Conservation (phyloP, 2,797 vertebrate species). For the Danio albolineatus region DNA sequence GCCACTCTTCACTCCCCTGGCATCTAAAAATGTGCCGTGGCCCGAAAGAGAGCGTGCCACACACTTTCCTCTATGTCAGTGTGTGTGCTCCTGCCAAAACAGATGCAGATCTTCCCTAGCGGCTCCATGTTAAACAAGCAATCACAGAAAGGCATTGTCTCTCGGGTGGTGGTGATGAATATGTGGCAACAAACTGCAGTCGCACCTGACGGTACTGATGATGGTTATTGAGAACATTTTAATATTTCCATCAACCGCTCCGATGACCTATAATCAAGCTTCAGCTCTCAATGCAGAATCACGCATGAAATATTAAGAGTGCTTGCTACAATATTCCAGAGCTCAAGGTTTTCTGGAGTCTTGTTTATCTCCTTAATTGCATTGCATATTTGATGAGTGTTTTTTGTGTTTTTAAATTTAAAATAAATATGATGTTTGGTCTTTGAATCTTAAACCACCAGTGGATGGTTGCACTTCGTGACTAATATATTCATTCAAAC, state of each 20-base stretch:
- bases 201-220: background rate
- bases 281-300: slow-evolving; percentile 1
- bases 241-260: background rate
- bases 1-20: slow-evolving; percentile 48
- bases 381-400: no score
- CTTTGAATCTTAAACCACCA: no score
- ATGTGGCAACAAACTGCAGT: slow-evolving; percentile 7
- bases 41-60: slow-evolving; percentile 48
- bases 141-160: background rate
- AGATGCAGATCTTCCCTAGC: slow-evolving; percentile 26
- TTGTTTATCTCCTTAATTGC: no score
- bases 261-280: slow-evolving; percentile 7
- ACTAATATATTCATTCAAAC: no score
- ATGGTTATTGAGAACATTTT: background rate
- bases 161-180: background rate
- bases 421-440: no score
- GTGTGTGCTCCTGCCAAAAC: slow-evolving; percentile 34
- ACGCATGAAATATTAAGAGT: slow-evolving; percentile 27
- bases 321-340: background rate
- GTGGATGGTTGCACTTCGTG: no score
- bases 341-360: no score
- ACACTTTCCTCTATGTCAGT: slow-evolving; percentile 23
- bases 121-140: slow-evolving; percentile 23
- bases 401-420: no score
- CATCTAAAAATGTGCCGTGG: slow-evolving; percentile 41